Base-by-base conservation (phyloP, 2,888 invertebrate species). In the Mythimna vitellina region DNA sequence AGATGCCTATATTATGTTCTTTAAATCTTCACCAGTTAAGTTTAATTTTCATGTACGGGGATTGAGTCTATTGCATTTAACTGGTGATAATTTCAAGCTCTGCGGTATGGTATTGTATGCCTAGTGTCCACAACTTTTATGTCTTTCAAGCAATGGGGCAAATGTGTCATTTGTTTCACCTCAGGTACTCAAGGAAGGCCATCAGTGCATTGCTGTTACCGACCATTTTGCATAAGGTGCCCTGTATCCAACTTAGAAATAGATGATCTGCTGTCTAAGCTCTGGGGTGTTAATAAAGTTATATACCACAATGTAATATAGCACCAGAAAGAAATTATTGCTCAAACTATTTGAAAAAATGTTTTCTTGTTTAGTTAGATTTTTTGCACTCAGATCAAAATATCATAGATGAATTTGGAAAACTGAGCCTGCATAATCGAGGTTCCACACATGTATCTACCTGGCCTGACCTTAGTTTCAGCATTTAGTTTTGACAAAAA, bases 401-500 rank as follows among this genome's bases (percentile, higher is more conserved):
- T 20, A 7, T n/a, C 29, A 29, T 3, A 12, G 9, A 22, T 32
- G 29, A 49, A 1, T 70, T 46, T 17, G 8, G 38, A 49, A 6
- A 25, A 38, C 6, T 1, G n/a, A 29, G n/a, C 12, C 14, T 29
- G 5, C 20, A 1, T 32, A 51, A 29, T 29, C 42, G 0, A 61
- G 49, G 25, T 62, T 57, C 12, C 35, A 56, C 32, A 42, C 14
- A 61, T n/a, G 7, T 61, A 20, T 22, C 20, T 14, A 25, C 32
- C 57, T 22, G 10, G 8, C 10, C 69, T 97, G 64, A 98, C 98
- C 93, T 97, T 97, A 68, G 97, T 96, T 87, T 97, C 97, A 61
- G 96, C 94, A 83, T 97, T 96, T 8, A 97, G 95, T 89, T 97
- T 97, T 14, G 97, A 96, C 73, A 98, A 93, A 86, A 97, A 96